Conservation (phyloP, 2,888 invertebrate genomes). For the Meiosimyza platycephala region DNA sequence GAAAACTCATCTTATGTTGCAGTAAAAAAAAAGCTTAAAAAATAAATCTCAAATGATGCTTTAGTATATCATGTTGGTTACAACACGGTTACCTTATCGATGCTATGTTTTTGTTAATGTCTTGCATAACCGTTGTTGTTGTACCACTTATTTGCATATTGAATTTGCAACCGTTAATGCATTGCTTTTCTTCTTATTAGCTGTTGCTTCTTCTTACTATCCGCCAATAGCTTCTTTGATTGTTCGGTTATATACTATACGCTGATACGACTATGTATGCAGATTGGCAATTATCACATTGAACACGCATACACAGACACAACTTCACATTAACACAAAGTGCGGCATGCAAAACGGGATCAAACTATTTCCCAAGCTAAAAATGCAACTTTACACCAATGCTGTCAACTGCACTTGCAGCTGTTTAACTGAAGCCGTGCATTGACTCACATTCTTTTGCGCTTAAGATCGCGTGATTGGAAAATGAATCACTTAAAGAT, state of each 20-base stretch:
- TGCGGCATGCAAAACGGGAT: slow-evolving; percentile 5
- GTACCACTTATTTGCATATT: slow-evolving; percentile 12
- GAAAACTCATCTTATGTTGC: slow-evolving; percentile 7
- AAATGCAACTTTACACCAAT: neutral
- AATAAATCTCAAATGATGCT: neutral
- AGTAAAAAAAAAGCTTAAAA: neutral
- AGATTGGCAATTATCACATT: too few relatives aligned
- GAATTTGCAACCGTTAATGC: slow-evolving; percentile 10
- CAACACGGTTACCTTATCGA: neutral
- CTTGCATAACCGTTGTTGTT: slow-evolving; percentile 17
- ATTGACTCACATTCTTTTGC: too few relatives aligned
- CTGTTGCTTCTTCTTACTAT: too few relatives aligned
- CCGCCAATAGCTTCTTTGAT: too few relatives aligned
- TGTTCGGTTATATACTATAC: too few relatives aligned
- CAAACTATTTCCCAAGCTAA: slow-evolving; percentile 11
- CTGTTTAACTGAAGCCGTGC: too few relatives aligned
- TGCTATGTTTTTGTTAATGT: neutral
- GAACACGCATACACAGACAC: too few relatives aligned
- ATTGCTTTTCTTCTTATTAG: neutral
- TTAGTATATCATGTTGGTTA: neutral
- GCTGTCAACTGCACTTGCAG: too few relatives aligned
- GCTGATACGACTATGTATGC: too few relatives aligned
- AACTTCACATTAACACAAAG: neutral
- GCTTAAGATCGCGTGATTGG: too few relatives aligned
- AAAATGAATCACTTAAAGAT: too few relatives aligned